Base-by-base conservation (phyloP, 2,113 vertebrate genomes). In the Scophthalmus maximus region DNA sequence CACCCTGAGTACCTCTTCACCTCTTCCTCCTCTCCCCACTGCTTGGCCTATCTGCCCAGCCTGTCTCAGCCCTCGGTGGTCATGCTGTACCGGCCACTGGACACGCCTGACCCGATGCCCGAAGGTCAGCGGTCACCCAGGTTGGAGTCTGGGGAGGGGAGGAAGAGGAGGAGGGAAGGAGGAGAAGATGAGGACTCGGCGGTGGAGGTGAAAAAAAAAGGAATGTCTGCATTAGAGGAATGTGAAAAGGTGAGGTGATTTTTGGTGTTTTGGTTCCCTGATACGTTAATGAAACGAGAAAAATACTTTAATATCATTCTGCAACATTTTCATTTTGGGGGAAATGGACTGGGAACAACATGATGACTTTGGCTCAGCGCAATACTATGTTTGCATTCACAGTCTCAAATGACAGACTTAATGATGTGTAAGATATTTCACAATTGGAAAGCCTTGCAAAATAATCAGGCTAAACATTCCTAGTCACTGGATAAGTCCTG, bases 11-110 rank as follows among this genome's bases (percentile, higher is more conserved):
- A 15, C 18, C 18, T 69, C 56, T 62, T 78, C 38, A 5, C 92
- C 83, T 85, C 14, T 27, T 38, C 69, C 92, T 6, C 95, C 68
- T 10, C 77, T 0, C 50, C 77, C 1, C 91, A 80, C 36, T 85
- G 86, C 70, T 56, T 97, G 65, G 79, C 97, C 32, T 97, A 94
- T 47, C 81, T 93, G 57, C 88, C 91, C 77, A 85, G 82, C 70
- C 83, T 97, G 79, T 94, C 96, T 0, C 95, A 96, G 68, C 85
- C 94, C 8, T 94, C 96, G 0, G 77, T 98, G 58, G 89, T 97
- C 68, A 95, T 97, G 95, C 73, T 97, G 44, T 97, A 90, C 1
- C 79, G 92, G 1, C 49, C 77, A 1, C 70, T 68, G 1, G 74
- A 73, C 55, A 47, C 3, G 10, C 42, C 52, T 0, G 56, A 76